phyloP scores from a whole-genome alignment of 2,113 vertebrate genomes.

The Melanostigma gelatinosum region DNA sequence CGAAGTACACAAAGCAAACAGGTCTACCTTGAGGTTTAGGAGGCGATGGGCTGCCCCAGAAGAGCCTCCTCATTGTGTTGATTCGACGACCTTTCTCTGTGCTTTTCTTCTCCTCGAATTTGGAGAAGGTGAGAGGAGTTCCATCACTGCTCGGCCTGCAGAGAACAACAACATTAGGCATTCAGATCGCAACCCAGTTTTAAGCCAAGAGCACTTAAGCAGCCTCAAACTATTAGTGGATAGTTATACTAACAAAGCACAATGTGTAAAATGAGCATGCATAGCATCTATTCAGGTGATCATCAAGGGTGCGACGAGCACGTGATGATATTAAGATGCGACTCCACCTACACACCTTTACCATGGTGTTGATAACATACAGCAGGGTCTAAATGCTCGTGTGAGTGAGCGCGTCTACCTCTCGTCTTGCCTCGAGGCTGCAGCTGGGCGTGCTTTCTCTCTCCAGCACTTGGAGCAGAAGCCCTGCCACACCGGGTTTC shows the following conservation, averaged over 20 bases:
- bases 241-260: not conserved
- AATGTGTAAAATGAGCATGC: not conserved
- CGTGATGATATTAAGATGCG: not conserved
- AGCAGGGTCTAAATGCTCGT: not conserved
- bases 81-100: constrained; percentile 80
- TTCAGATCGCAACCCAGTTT: not conserved
- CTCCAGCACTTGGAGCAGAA: constrained; percentile 87
- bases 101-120: constrained; percentile 83
- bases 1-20: not conserved
- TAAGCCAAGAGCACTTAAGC: not conserved
- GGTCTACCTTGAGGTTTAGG: constrained; percentile 75
- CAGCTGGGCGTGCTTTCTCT: constrained; percentile 67
- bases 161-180: constrained; percentile 18
- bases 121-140: constrained; percentile 74
- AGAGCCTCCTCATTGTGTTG: constrained; percentile 79
- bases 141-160: constrained; percentile 61
- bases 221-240: not conserved
- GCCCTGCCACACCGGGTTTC: constrained; percentile 85
- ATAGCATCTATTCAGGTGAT: not conserved
- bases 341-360: not conserved
- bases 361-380: not conserved
- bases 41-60: constrained; percentile 79
- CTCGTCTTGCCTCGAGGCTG: constrained; percentile 55
- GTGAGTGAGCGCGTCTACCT: constrained; percentile 54
- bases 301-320: not conserved